These are phyloP conservation scores for Xerus inauris DNA, from an alignment of 2,113 vertebrate species.

Conservation along the genomic window DNA sequence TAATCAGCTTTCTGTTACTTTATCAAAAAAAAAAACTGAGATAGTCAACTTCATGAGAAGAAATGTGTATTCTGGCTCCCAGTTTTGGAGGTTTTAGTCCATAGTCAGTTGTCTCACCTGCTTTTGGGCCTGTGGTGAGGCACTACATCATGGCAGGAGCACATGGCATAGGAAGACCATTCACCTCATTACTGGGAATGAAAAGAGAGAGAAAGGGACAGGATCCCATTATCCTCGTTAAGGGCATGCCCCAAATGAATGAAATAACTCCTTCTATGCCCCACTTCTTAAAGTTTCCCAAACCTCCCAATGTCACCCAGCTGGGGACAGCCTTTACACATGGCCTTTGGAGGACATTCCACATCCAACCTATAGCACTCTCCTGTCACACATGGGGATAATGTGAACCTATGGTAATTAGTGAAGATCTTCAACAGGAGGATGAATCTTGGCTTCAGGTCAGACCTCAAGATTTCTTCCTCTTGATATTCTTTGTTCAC, in stretches of 20 bases:
- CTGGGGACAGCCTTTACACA: background rate
- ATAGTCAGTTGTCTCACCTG: too few relatives aligned
- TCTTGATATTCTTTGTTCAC: background rate
- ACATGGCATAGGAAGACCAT: background rate
- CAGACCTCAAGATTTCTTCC: background rate
- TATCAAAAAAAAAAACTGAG: background rate
- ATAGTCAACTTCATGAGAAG: background rate
- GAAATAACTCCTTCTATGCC: background rate
- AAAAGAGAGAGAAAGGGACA: background rate
- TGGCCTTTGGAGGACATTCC: too few relatives aligned
- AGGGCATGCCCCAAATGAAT: background rate
- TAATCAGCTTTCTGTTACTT: background rate
- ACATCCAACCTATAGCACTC: background rate
- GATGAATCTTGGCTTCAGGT: background rate
- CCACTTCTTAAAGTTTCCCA: background rate
- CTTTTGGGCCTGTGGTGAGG: background rate
- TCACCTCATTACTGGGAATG: background rate
- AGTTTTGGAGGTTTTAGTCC: background rate
- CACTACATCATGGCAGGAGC: background rate
- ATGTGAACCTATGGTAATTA: background rate
- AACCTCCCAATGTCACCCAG: too few relatives aligned
- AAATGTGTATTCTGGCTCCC: background rate
- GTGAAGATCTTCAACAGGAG: background rate
- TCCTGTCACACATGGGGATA: background rate
- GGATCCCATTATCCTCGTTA: background rate